A percentile compares a stretch with the other conserved stretches of the same genome.
phyloP scores from a whole-genome alignment of 2,888 invertebrate genomes.

The Kryphioiulus occultus region DNA sequence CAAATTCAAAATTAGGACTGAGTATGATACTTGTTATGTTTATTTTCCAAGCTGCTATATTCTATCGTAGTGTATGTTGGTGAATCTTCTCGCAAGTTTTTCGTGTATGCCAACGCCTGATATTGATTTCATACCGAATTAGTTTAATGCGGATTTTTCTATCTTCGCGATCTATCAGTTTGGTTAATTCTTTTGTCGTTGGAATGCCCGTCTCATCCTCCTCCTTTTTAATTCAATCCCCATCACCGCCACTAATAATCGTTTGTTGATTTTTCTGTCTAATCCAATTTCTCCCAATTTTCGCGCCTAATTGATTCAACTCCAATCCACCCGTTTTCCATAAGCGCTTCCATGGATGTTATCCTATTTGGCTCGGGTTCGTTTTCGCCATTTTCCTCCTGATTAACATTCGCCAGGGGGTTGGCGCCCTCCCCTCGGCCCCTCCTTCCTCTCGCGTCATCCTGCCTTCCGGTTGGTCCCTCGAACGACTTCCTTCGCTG shows the following conservation, averaged over 20 bases:
- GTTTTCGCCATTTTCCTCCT: background rate
- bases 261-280: constrained; percentile 29
- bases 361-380: background rate
- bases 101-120: background rate
- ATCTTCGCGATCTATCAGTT: background rate
- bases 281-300: constrained; percentile 40
- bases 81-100: no score
- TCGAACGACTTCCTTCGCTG: background rate
- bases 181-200: background rate
- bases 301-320: constrained; percentile 29
- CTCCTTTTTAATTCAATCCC: background rate
- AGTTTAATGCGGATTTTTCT: background rate
- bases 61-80: no score
- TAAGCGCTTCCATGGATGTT: background rate
- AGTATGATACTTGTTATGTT: no score
- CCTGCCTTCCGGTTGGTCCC: background rate
- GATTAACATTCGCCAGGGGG: background rate
- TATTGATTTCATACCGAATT: background rate
- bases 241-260: background rate
- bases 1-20: no score
- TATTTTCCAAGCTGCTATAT: no score
- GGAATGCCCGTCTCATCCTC: no score
- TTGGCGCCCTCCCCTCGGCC: background rate
- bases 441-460: background rate
- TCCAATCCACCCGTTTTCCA: background rate